Evolutionary conservation across 2,888 invertebrate species (phyloP).

Genomic region (Chrysolina americana): DNA sequence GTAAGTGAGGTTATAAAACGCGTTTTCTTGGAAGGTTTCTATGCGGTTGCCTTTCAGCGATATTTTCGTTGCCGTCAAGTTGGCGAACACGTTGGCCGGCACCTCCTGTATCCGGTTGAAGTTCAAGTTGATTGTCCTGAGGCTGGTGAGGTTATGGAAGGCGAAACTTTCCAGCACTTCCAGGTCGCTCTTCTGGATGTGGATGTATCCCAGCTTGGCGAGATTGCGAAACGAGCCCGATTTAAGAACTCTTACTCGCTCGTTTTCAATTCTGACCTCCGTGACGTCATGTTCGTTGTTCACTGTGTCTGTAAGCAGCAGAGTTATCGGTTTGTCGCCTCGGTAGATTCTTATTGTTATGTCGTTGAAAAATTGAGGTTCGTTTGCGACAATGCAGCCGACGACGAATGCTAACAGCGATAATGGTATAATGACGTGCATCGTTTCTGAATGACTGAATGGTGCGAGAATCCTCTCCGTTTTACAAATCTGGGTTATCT

Average conservation of each 20-base stretch:
- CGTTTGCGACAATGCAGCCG: not conserved
- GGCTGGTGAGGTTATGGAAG: slow-evolving; percentile 48
- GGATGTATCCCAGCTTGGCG: slow-evolving; percentile 47
- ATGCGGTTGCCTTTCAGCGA: slow-evolving; percentile 52
- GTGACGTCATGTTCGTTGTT: slow-evolving; percentile 43
- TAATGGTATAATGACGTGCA: not conserved
- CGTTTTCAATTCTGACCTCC: slow-evolving; percentile 52
- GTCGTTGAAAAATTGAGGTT: slow-evolving; percentile 30
- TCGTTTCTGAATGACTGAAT: not conserved
- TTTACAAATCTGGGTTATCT: not conserved
- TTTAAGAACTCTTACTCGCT: slow-evolving; percentile 48
- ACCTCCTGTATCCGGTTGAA: slow-evolving; percentile 50
- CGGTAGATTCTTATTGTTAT: slow-evolving; percentile 36
- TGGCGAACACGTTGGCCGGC: slow-evolving; percentile 48
- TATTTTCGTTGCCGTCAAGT: slow-evolving; percentile 47
- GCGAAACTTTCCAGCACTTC: slow-evolving; percentile 44
- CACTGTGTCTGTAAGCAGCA: slow-evolving; percentile 42
- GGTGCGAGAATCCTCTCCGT: no score
- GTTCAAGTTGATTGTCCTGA: slow-evolving; percentile 49
- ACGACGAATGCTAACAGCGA: not conserved
- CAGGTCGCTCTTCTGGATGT: slow-evolving; percentile 42
- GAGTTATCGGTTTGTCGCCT: slow-evolving; percentile 31
- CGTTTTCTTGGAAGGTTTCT: slow-evolving; percentile 41
- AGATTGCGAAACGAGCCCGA: slow-evolving; percentile 49
- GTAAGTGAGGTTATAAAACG: slow-evolving; percentile 53